Base-by-base conservation (phyloP, 1,140 invertebrate genomes). In the Ptiloglossa arizonensis region DNA sequence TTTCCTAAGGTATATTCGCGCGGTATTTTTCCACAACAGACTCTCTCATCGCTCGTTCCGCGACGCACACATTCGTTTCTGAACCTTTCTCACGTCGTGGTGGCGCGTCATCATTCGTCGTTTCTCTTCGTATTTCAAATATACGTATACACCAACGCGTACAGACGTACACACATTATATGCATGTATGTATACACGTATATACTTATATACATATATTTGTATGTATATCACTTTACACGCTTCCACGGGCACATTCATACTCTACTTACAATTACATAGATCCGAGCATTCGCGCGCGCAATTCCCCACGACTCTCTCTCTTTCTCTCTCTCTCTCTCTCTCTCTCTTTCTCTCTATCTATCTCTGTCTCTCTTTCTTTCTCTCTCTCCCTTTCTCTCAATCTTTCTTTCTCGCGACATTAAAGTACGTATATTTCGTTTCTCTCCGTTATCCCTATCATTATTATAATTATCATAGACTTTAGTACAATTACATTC, bases 401-500 rank as follows among this genome's bases (percentile, higher is more conserved):
- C n/a, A n/a, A n/a, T n/a, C n/a, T 6, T 44, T 44, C 5, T 5
- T 48, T 24, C 6, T 48, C 64, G 52, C n/a, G 27, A 11, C 27
- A 59, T 64, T 79, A 35, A 74, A 63, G 35, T 73, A 73, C 52
- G 17, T 78, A 59, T 76, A 57, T 80, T 77, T 35, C 48, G 17
- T 13, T 17, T 60, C 41, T 67, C 50, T 38, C 24, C 29, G 27
- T 75, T 69, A 46, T 69, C 44, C 22, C 54, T 69, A 69, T 48
- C 32, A 27, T 59, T 62, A 59, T 62, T 74, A 86, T 82, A 41
- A 41, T 41, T 41, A 41, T 41, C 11, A 83, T 87, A 88, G 87
- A 81, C 85, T 91, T 91, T 88, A 90, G 87, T 91, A 89, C 74
- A 91, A 90, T 92, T 90, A 92, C 87, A 89, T 90, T 90, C 87